Base-by-base conservation (phyloP, 2,797 vertebrate genomes). In the Enteromius unitaeniatus region DNA sequence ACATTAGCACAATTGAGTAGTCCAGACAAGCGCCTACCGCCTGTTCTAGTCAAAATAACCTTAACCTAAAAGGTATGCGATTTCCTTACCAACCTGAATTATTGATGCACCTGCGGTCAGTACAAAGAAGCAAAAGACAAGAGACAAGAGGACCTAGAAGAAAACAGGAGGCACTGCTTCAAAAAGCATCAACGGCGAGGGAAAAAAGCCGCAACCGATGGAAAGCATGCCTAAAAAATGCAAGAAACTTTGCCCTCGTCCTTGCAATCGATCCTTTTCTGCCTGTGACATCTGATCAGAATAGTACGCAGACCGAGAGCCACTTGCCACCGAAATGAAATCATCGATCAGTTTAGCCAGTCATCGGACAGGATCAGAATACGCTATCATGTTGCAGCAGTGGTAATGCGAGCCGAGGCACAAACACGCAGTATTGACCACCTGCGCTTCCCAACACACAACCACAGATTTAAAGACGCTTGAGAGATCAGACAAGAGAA, bases 31-130 rank as follows among this genome's bases (percentile, higher is more conserved):
- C 31, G 21, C 21, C 42, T 74, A 64, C 37, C 49, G 51, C 14
- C 70, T n/a, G 69, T 26, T 65, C 17, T 79, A 58, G 72, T 78
- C 78, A 67, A 73, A 49, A 67, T 21, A 58, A 70, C 77, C 69
- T 78, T 79, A 65, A 49, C 70, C 62, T 62, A 34, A 65, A 67
- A 84, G 76, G 64, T 82, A 64, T 84, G 84, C 47, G 17, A 81
- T 88, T 84, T 88, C 86, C 76, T 75, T 82, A 80, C 84, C 78
- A 62, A 84, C 37, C 82, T 86, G 79, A 88, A 88, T 87, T 87
- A 87, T 85, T 87, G 69, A 88, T 85, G 74, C 45, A 23, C 69
- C 60, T 81, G 76, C n/a, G 49, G 68, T 84, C 72, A 60, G 37
- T 60, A 28, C 64, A 72, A 26, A 23, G 45, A 79, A 53, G 14